Percentiles rank a stretch among this genome's conserved stretches.
These are phyloP conservation scores for Eurosta solidaginis DNA, from an alignment of 1,140 invertebrate genomes.

Conservation along the genomic window DNA sequence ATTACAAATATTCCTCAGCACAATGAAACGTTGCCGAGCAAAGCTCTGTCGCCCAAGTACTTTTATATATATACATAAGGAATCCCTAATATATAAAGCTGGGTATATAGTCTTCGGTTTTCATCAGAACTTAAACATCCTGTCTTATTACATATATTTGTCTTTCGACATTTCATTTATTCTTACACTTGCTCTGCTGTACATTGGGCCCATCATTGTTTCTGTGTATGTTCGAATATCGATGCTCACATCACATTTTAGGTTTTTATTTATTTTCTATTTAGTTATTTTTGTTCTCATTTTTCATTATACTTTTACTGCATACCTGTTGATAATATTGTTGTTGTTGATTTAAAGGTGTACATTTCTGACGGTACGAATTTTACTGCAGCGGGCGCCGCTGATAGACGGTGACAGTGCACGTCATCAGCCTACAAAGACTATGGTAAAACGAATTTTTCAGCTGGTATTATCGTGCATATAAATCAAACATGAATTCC, in stretches of 20 bases:
- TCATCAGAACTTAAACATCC: too few species aligned
- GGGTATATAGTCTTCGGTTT: too few species aligned
- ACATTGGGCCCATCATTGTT: not conserved
- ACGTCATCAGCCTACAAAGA: not conserved
- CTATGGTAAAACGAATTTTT: not conserved
- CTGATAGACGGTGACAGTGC: not conserved
- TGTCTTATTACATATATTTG: too few species aligned
- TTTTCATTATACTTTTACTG: not conserved
- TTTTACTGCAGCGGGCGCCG: not conserved
- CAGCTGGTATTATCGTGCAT: not conserved
- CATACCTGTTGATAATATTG: slow-evolving; percentile 6
- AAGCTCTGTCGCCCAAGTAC: too few species aligned
- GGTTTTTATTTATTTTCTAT: not conserved
- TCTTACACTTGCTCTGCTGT: not conserved
- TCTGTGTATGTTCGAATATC: not conserved
- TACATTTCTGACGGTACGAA: not conserved
- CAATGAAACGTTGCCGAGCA: too few species aligned
- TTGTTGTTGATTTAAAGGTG: not conserved
- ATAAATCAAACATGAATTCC: not conserved
- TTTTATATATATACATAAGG: too few species aligned
- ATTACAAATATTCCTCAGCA: too few species aligned
- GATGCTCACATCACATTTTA: not conserved
- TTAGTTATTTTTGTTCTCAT: not conserved
- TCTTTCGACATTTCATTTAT: not conserved
- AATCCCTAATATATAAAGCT: too few species aligned